Conservation (phyloP, 2,888 invertebrate genomes). For the Luffia ferchaultella region DNA sequence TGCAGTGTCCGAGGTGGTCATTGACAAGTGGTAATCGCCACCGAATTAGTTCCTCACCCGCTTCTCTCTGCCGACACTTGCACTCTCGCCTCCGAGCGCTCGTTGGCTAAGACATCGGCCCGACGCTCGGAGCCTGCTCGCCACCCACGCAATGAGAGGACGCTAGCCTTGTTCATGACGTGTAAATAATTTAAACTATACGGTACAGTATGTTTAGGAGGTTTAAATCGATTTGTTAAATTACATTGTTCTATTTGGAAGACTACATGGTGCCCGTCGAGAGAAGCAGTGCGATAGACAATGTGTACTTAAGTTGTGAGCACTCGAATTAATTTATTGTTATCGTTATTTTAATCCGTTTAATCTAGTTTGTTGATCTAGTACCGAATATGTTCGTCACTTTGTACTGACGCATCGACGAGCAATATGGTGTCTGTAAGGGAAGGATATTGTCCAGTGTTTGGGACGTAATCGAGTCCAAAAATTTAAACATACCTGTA, state of each 20-base stretch:
- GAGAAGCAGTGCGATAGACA: conserved; percentile 60
- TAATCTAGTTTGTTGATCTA: conserved; percentile 63
- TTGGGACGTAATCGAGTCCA: conserved; percentile 60
- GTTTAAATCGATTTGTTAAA: conserved; percentile 62
- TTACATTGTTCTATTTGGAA: conserved; percentile 59
- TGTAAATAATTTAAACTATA: conserved; percentile 43
- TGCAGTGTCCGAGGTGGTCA: conserved; percentile 76
- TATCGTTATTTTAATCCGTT: conserved; percentile 56
- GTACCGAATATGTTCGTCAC: conserved; percentile 56
- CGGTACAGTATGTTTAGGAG: conserved; percentile 62
- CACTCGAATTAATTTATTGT: conserved; percentile 56
- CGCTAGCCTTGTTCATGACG: conserved; percentile 52
- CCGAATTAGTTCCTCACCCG: conserved; percentile 56
- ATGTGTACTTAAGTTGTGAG: conserved; percentile 65
- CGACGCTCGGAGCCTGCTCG: conserved; percentile 32
- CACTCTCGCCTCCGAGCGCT: conserved; percentile 36
- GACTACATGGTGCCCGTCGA: conserved; percentile 67
- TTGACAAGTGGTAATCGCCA: conserved; percentile 74
- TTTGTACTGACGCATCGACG: conserved; percentile 65
- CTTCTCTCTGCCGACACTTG: conserved; percentile 57
- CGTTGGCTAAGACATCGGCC: conserved; percentile 15
- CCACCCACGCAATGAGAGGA: conserved; percentile 59
- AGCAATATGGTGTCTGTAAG: conserved; percentile 65
- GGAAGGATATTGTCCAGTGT: conserved; percentile 62
- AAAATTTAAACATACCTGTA: conserved; percentile 67